phyloP scores from a whole-genome alignment of 92 coral and sea anemone species.

The Siderastrea siderea region DNA sequence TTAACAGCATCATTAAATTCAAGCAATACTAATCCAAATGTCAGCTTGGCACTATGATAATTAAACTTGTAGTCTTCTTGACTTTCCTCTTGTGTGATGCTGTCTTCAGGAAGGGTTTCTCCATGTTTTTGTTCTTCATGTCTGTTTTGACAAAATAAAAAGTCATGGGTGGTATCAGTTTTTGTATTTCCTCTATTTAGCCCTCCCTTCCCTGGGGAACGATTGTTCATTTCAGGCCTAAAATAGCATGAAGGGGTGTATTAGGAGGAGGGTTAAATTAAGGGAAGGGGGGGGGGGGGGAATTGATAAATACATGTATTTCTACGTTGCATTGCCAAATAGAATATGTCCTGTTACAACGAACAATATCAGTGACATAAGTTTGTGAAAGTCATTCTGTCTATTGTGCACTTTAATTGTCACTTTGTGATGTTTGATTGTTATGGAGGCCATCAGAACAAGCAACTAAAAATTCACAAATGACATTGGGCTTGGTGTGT shows the following conservation, averaged over 20 bases:
- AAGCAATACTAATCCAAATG: slow-evolving; percentile 13
- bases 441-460: neutral
- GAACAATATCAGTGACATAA: neutral
- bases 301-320: too few relatives aligned
- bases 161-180: neutral
- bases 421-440: too few relatives aligned
- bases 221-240: too few relatives aligned
- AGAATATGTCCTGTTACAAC: neutral
- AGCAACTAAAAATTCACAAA: neutral
- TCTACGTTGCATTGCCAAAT: neutral
- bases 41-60: slow-evolving; percentile 8
- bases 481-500: too few relatives aligned
- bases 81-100: slow-evolving; percentile 47
- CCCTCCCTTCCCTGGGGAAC: too few relatives aligned
- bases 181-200: neutral
- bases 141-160: neutral
- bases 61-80: slow-evolving; percentile 18
- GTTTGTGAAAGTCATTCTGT: neutral
- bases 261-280: too few relatives aligned
- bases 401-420: too few relatives aligned
- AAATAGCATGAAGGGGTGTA: too few relatives aligned
- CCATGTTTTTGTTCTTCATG: slow-evolving; percentile 60
- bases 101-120: slow-evolving; percentile 30
- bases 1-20: slow-evolving; percentile 49
- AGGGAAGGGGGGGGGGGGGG: too few relatives aligned